A percentile compares a stretch with the other conserved stretches of the same genome.
phyloP scores from a whole-genome alignment of 64 coral and sea anemone species.

The Stichodactyla mertensii region DNA sequence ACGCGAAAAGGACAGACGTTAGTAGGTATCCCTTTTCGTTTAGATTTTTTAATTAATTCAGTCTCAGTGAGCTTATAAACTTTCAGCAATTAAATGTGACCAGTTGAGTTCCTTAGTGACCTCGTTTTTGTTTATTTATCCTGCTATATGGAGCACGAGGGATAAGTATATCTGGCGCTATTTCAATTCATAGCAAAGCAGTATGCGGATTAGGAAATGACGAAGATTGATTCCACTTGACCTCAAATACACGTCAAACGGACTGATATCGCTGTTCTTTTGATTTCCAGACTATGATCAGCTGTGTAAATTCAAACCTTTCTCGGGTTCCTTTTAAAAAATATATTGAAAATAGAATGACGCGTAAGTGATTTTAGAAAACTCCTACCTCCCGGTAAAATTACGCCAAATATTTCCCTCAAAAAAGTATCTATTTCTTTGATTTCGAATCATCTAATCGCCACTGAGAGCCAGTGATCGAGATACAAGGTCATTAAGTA shows the following conservation, averaged over 20 bases:
- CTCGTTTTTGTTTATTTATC: too few relatives aligned
- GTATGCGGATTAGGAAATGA: background rate
- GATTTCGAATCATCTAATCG: background rate
- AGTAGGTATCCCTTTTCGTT: too few relatives aligned
- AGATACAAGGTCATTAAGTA: background rate
- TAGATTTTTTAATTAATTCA: too few relatives aligned
- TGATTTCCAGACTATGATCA: background rate
- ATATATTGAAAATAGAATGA: too few relatives aligned
- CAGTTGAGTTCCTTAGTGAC: too few relatives aligned
- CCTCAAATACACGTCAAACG: background rate
- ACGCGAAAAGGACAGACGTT: too few relatives aligned
- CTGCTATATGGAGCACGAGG: too few relatives aligned
- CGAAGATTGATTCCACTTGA: background rate
- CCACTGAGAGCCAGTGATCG: slow-evolving; percentile 7
- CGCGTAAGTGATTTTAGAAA: background rate
- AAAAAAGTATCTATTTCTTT: background rate
- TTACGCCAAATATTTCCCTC: background rate
- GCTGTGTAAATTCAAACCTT: background rate
- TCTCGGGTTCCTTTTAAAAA: background rate
- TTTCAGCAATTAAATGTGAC: too few relatives aligned
- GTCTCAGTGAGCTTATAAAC: too few relatives aligned
- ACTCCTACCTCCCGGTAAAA: background rate
- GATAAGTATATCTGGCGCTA: too few relatives aligned
- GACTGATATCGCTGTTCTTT: background rate
- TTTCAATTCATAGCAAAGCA: background rate